A percentile compares a stretch with the other conserved stretches of the same genome.
phyloP scores from a whole-genome alignment of 2,797 vertebrate genomes.

The Hephaestus fuliginosus region DNA sequence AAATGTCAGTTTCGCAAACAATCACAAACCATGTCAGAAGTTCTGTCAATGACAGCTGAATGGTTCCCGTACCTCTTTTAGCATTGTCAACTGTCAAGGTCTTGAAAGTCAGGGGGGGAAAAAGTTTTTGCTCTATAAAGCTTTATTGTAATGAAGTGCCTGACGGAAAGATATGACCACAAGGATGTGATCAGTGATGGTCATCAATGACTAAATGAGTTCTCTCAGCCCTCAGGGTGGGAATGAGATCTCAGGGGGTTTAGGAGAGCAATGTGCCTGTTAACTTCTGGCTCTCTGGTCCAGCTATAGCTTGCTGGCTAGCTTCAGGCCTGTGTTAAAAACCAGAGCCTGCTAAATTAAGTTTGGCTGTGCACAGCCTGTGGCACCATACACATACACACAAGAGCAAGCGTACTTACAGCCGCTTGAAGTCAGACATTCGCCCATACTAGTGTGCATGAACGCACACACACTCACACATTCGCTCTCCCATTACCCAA shows the following conservation, averaged over 20 bases:
- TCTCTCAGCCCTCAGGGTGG: slow-evolving; percentile 68
- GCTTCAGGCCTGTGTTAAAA: slow-evolving; percentile 82
- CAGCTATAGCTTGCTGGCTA: slow-evolving; percentile 73
- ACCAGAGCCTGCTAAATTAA: slow-evolving; percentile 83
- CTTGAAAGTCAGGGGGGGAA: slow-evolving; percentile 64
- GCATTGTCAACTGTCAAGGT: slow-evolving; percentile 71
- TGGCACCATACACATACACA: slow-evolving; percentile 70
- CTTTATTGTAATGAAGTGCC: slow-evolving; percentile 81
- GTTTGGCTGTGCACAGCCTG: slow-evolving; percentile 82
- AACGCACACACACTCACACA: slow-evolving; percentile 27
- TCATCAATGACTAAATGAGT: slow-evolving; percentile 85
- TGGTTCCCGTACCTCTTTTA: slow-evolving; percentile 42
- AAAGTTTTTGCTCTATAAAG: slow-evolving; percentile 74
- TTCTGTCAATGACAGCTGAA: slow-evolving; percentile 56
- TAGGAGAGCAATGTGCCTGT: slow-evolving; percentile 73
- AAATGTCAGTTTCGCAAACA: slow-evolving; percentile 63
- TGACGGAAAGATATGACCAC: slow-evolving; percentile 78
- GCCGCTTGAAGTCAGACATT: slow-evolving; percentile 69
- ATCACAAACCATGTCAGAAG: slow-evolving; percentile 50
- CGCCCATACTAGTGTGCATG: slow-evolving; percentile 43
- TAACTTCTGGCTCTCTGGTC: slow-evolving; percentile 79
- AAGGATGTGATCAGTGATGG: slow-evolving; percentile 79
- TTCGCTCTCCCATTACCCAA: slow-evolving; percentile 81
- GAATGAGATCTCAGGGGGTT: slow-evolving; percentile 72
- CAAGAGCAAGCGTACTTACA: slow-evolving; percentile 59